A percentile compares a stretch with the other conserved stretches of the same genome.
Evolutionary conservation across 2,888 invertebrate species (phyloP).

Genomic region (Seira sanloemensis): DNA sequence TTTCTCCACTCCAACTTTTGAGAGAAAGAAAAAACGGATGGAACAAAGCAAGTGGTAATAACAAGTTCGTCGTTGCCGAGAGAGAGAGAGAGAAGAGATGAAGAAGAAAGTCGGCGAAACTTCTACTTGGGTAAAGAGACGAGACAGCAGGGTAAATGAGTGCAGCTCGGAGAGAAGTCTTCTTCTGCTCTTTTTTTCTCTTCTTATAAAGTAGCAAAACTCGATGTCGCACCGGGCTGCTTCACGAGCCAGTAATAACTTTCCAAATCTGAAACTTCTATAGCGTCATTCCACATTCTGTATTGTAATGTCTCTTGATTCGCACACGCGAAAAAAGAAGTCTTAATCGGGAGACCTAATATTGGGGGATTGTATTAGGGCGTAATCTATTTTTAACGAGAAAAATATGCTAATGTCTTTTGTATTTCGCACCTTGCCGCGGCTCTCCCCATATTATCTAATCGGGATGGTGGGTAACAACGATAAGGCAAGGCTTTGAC

Average conservation of each 20-base stretch:
- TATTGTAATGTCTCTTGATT: no score
- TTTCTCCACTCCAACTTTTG: constrained; percentile 57
- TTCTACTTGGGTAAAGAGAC: constrained; percentile 15
- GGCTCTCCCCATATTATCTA: constrained; percentile 31
- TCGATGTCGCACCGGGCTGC: no score
- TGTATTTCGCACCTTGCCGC: constrained; percentile 35
- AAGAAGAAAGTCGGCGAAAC: constrained; percentile 17
- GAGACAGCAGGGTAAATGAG: constrained; percentile 51
- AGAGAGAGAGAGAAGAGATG: constrained; percentile 24
- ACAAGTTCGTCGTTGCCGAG: constrained; percentile 40
- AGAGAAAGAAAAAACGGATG: no score
- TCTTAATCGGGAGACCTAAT: no score
- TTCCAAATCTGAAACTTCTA: no score
- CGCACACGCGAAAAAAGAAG: no score
- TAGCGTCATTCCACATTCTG: no score
- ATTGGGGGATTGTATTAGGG: no score
- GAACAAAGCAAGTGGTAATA: constrained; percentile 46
- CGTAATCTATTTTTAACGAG: constrained; percentile 56
- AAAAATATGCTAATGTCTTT: constrained; percentile 39
- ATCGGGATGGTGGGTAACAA: no score
- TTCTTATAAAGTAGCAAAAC: no score
- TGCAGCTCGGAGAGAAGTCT: constrained; percentile 27
- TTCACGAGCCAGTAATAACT: no score
- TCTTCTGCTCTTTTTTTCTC: neutral
- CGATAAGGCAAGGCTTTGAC: no score